Percentiles rank a stretch among this genome's conserved stretches.
Conservation (phyloP, 2,797 vertebrate species). For the Delichon dasypus region DNA sequence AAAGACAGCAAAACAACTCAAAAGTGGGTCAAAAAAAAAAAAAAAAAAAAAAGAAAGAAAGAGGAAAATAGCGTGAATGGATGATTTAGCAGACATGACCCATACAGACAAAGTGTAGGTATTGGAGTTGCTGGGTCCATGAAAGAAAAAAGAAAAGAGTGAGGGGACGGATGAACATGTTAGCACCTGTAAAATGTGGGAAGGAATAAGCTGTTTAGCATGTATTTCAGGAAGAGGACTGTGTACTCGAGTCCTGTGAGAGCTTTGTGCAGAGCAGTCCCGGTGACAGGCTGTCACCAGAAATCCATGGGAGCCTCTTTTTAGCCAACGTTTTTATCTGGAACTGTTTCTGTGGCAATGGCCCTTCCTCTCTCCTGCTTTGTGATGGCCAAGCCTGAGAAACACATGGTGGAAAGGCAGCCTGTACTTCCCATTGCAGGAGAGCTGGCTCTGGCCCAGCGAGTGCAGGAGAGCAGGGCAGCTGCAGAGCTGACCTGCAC, state of each 20-base stretch:
- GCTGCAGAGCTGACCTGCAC: background rate
- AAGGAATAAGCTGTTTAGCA: background rate
- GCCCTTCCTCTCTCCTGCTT: background rate
- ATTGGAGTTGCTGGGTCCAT: background rate
- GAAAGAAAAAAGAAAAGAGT: background rate
- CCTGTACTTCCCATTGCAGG: background rate
- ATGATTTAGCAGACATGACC: background rate
- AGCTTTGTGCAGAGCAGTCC: background rate
- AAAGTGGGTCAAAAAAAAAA: background rate
- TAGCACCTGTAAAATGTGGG: background rate
- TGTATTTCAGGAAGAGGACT: background rate
- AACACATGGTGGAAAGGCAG: background rate
- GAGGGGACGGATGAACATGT: background rate
- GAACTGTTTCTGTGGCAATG: background rate
- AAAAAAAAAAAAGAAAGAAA: background rate
- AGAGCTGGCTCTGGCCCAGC: background rate
- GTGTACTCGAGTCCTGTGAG: background rate
- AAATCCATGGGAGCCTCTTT: background rate
- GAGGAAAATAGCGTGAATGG: background rate
- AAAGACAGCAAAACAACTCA: background rate
- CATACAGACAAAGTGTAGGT: background rate
- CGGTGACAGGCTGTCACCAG: background rate
- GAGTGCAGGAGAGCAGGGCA: background rate
- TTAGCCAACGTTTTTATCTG: background rate
- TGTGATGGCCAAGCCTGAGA: background rate